phyloP scores from a whole-genome alignment of 1,140 invertebrate genomes.

The Pseudomyrmex gracilis region DNA sequence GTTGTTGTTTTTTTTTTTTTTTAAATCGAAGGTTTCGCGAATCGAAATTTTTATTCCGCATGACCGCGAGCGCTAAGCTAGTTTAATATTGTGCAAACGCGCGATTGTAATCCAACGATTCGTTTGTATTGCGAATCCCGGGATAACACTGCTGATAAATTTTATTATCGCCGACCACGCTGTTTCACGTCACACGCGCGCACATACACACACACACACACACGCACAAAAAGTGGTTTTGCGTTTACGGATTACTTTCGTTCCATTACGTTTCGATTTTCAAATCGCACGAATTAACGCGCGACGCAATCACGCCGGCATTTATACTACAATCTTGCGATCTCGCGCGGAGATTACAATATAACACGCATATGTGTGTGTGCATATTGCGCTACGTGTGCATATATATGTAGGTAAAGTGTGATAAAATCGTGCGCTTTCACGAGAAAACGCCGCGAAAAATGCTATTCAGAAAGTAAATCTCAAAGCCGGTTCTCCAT shows the following conservation, averaged over 20 bases:
- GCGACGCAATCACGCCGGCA: slow-evolving; percentile 23
- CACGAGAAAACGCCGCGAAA: background rate
- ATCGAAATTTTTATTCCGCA: slow-evolving; percentile 21
- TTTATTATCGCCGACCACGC: slow-evolving; percentile 44
- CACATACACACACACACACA: background rate
- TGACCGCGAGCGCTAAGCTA: background rate
- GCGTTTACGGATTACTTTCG: slow-evolving; percentile 54
- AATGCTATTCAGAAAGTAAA: no score
- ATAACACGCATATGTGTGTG: background rate
- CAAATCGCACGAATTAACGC: slow-evolving; percentile 27
- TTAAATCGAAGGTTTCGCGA: slow-evolving; percentile 11
- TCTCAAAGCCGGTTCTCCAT: background rate
- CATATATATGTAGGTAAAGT: no score
- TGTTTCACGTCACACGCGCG: slow-evolving; percentile 20
- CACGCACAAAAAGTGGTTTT: slow-evolving; percentile 31
- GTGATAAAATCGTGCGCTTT: background rate
- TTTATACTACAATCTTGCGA: slow-evolving; percentile 23
- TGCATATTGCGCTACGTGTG: no score
- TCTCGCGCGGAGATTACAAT: background rate
- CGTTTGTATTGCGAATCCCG: slow-evolving; percentile 32
- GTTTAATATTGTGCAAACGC: slow-evolving; percentile 42
- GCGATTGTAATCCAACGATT: slow-evolving; percentile 52
- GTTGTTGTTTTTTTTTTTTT: no score
- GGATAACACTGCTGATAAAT: slow-evolving; percentile 54
- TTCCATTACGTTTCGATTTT: slow-evolving; percentile 44